These are phyloP conservation scores for Lamellibrachia luymesi DNA, from an alignment of 1,140 invertebrate species.

Conservation along the genomic window DNA sequence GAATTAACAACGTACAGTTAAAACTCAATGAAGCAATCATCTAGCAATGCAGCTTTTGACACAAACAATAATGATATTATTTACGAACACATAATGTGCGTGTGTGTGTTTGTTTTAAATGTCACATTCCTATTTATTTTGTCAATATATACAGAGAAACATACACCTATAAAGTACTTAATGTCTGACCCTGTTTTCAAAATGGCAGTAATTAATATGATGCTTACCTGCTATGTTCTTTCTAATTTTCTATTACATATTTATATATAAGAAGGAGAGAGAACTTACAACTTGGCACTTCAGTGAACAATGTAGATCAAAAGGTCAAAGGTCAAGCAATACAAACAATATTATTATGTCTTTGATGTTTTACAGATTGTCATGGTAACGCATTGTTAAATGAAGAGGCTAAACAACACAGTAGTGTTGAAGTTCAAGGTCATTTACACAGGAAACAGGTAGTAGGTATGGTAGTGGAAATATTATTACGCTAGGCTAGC, in stretches of 20 bases:
- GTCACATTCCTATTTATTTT: too few relatives aligned
- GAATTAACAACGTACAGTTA: neutral
- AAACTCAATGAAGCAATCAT: too few relatives aligned
- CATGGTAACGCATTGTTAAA: neutral
- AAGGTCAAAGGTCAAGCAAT: neutral
- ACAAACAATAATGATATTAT: too few relatives aligned
- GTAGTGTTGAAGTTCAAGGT: neutral
- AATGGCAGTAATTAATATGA: neutral
- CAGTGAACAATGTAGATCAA: neutral
- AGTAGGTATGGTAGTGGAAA: neutral
- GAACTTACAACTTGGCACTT: neutral
- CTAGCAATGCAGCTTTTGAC: too few relatives aligned
- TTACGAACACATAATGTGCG: too few relatives aligned
- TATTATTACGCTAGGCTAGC: neutral
- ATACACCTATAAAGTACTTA: neutral
- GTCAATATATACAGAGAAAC: neutral
- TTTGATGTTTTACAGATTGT: neutral
- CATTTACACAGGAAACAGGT: neutral
- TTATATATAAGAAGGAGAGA: neutral
- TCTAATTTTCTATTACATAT: neutral
- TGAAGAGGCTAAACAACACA: neutral
- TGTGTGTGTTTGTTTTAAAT: too few relatives aligned
- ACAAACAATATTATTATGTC: neutral
- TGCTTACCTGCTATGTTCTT: neutral
- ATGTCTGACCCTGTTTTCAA: neutral